Percentiles rank a stretch among this genome's conserved stretches.
Conservation (phyloP, 2,797 vertebrate species). For the Enteromius afrohamiltoni region DNA sequence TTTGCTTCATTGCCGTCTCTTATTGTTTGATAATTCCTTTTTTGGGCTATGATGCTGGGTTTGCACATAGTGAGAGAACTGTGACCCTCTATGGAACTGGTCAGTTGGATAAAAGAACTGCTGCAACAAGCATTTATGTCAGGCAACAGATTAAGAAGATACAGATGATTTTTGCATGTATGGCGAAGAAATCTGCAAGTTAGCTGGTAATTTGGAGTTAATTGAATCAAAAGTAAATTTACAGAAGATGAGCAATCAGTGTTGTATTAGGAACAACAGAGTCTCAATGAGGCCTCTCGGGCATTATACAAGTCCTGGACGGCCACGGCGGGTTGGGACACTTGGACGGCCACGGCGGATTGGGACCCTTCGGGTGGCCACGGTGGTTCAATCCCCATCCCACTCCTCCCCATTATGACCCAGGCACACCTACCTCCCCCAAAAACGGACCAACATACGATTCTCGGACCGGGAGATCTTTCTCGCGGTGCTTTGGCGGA, state of each 20-base stretch:
- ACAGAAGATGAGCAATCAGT: background rate
- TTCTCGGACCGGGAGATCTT: no score
- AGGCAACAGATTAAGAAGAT: background rate
- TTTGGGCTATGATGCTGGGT: slow-evolving; percentile 16
- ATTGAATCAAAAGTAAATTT: background rate
- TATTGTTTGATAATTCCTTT: background rate
- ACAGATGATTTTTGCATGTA: background rate
- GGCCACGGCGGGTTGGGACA: no score
- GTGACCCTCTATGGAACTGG: slow-evolving; percentile 3
- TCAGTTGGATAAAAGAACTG: slow-evolving; percentile 31
- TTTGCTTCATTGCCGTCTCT: slow-evolving; percentile 33
- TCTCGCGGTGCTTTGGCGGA: no score
- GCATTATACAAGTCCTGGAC: no score
- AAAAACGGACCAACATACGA: no score
- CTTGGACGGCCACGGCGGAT: no score
- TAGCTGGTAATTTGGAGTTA: background rate
- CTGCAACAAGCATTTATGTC: slow-evolving; percentile 29
- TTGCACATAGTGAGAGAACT: slow-evolving; percentile 12
- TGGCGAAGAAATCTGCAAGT: background rate
- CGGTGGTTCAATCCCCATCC: no score
- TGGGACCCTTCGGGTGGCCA: no score
- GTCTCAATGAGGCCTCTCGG: no score
- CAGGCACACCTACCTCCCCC: no score
- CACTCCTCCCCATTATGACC: no score
- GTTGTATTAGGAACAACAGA: background rate